phyloP scores from a whole-genome alignment of 2,797 vertebrate species.

The Avahi laniger region DNA sequence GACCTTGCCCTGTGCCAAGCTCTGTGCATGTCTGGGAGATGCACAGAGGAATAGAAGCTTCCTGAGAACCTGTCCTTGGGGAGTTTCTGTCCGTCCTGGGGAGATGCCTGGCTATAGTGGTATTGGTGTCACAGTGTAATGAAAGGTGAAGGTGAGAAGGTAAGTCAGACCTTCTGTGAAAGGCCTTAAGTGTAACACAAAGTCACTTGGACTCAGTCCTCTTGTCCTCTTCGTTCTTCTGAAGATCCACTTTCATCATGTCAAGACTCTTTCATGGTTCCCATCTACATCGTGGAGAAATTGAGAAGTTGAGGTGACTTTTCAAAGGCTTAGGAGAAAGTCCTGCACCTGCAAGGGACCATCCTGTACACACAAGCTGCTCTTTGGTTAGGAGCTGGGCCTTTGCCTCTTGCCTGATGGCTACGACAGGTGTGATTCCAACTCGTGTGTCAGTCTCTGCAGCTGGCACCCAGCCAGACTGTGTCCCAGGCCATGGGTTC shows the following conservation, averaged over 20 bases:
- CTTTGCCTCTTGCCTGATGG: background rate
- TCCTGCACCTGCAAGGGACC: background rate
- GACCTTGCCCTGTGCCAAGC: background rate
- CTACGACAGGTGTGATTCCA: background rate
- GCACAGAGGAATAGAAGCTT: background rate
- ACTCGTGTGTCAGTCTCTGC: background rate
- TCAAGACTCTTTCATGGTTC: background rate
- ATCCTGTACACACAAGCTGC: background rate
- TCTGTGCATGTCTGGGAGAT: background rate
- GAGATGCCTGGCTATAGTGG: background rate
- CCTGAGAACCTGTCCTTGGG: background rate
- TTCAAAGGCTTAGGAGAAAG: background rate
- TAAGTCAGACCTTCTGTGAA: background rate
- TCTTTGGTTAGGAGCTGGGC: background rate
- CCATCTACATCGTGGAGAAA: background rate
- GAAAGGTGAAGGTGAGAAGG: background rate
- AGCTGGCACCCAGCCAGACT: background rate
- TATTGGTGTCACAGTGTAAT: accelerated
- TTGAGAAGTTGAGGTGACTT: background rate
- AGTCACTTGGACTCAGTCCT: background rate
- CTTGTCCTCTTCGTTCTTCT: background rate
- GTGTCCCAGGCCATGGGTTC: background rate
- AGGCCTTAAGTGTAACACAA: background rate
- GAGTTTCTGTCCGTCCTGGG: background rate
- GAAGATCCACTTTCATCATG: background rate